Conservation (phyloP, 2,113 vertebrate species). For the Sminthopsis crassicaudata region DNA sequence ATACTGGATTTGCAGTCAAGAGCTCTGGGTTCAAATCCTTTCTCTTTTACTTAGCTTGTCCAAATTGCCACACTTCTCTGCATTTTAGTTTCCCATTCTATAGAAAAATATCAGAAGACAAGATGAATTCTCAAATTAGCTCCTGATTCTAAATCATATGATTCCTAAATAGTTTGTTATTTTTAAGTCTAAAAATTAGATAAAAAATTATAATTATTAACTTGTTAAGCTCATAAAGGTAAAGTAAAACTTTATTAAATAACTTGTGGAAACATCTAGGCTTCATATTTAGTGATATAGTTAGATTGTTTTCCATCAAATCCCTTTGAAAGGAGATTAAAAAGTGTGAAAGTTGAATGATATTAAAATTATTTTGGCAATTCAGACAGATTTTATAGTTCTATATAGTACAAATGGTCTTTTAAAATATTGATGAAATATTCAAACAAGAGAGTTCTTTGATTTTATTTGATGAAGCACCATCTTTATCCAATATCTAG, state of each 20-base stretch:
- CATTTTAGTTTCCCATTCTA: not conserved
- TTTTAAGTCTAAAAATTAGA: not conserved
- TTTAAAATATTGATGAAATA: not conserved
- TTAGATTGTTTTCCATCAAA: not conserved
- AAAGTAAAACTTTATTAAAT: not conserved
- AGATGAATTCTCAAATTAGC: not conserved
- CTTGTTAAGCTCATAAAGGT: not conserved
- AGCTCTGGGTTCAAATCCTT: not conserved
- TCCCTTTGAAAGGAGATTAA: not conserved
- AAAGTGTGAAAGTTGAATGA: not conserved
- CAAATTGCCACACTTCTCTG: not conserved
- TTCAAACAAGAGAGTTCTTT: not conserved
- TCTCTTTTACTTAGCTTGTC: not conserved
- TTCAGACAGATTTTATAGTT: not conserved
- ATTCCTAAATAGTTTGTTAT: not conserved
- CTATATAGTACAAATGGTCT: not conserved
- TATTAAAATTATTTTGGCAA: not conserved
- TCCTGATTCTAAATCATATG: not conserved
- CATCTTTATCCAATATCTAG: not conserved
- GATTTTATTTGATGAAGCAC: not conserved
- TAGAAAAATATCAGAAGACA: not conserved
- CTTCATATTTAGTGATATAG: not conserved
- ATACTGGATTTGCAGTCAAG: not conserved
- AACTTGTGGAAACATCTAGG: too few species aligned
- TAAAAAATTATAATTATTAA: not conserved